These are phyloP conservation scores for Lepidocolaptes lacrymiger DNA, from an alignment of 2,797 vertebrate genomes.

Conservation along the genomic window DNA sequence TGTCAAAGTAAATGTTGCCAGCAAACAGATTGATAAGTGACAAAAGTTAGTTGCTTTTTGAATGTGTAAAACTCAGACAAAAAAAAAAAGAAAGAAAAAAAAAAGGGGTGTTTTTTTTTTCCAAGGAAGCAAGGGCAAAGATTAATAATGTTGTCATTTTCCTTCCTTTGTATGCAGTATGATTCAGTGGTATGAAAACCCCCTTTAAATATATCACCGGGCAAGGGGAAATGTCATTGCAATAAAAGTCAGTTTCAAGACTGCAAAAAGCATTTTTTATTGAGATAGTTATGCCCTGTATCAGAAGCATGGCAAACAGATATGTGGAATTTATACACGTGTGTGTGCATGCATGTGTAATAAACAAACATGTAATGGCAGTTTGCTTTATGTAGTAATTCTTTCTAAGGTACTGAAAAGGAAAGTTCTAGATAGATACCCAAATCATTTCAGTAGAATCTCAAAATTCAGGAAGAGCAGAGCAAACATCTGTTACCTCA, in stretches of 20 bases:
- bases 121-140: neutral
- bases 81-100: neutral
- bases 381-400: neutral
- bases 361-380: neutral
- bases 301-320: neutral
- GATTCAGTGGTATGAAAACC: neutral
- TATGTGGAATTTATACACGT: neutral
- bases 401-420: neutral
- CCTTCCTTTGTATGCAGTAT: neutral
- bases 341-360: fast-evolving
- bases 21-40: neutral
- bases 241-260: neutral
- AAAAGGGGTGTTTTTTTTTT: neutral
- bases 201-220: neutral
- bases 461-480: neutral
- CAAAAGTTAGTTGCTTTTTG: neutral
- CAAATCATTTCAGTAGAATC: neutral
- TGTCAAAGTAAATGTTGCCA: neutral
- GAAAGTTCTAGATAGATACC: neutral
- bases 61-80: neutral
- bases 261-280: neutral
- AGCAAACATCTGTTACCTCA: neutral
- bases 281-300: neutral
- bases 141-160: neutral
- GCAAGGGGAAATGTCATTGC: neutral